Base-by-base conservation (phyloP, 1,140 invertebrate genomes). In the Pectinophora gossypiella region DNA sequence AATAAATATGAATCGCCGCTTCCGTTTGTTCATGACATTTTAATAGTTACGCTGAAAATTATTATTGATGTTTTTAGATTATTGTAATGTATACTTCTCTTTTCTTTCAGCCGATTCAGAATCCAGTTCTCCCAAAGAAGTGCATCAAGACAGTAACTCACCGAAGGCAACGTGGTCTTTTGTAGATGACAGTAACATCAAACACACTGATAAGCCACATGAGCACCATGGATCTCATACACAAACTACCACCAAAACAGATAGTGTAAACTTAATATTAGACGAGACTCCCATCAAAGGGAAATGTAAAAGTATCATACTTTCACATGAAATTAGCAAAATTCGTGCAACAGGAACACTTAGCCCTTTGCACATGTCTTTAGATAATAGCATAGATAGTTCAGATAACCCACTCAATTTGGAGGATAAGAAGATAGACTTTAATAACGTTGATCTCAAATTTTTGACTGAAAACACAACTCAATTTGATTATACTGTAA, bases 361-460 rank as follows among this genome's bases (percentile, higher is more conserved):
- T 0, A 86, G 80, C 43, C 82, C 85, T 0, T 48, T 63, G 15
- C 48, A 76, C 36, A 88, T 88, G 85, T 87, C 85, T 12, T 50
- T 88, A 59, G 86, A 88, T 68, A 78, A 54, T 69, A 87, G 85
- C 46, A 70, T 84, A 72, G 83, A 86, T 47, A 69, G 65, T 69
- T n/a, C n/a, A n/a, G 72, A 81, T 36, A 82, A 79, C 48, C 71
- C 71, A 9, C 69, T 81, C 0, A 59, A 55, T 43, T 66, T 85
- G 59, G 83, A 86, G 48, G 64, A 83, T 46, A 81, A 74, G 47
- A 86, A 86, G 48, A 76, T 86, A 68, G 83, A 86, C 48, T 86
- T 86, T 61, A 81, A 77, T 53, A 75, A 66, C n/a, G 69, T 86
- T 63, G 80, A 86, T 84, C 83, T 86, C 71, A 86, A 86, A 56